Conservation (phyloP, 2,797 vertebrate species). For the Enteromius radiatus region DNA sequence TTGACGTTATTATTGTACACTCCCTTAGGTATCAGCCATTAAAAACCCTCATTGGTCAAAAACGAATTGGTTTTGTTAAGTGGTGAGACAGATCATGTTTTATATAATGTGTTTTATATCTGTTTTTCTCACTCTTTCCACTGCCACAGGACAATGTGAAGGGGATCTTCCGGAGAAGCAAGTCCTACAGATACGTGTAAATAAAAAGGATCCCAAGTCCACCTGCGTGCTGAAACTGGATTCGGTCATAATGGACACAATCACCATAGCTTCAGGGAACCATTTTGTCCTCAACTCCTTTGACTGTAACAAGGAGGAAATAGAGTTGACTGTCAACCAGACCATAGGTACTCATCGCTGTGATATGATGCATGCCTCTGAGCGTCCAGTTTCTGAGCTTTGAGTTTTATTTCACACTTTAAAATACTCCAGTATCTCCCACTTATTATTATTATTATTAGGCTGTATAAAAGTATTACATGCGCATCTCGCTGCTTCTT, state of each 20-base stretch:
- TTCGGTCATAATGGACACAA: slow-evolving; percentile 51
- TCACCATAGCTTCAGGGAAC: slow-evolving; percentile 61
- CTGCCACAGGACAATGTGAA: slow-evolving; percentile 65
- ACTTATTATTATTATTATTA: background rate
- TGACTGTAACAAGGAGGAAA: slow-evolving; percentile 68
- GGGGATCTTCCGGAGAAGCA: slow-evolving; percentile 61
- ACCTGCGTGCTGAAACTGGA: slow-evolving; percentile 71
- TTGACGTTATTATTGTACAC: too few relatives aligned
- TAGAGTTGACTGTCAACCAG: slow-evolving; percentile 65
- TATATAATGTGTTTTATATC: background rate
- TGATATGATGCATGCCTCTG: background rate
- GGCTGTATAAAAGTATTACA: too few relatives aligned
- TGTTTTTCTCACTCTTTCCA: background rate
- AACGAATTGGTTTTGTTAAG: background rate
- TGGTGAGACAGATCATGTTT: background rate
- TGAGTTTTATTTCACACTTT: background rate
- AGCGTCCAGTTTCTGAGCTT: background rate
- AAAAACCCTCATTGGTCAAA: background rate
- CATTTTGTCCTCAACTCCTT: slow-evolving; percentile 67
- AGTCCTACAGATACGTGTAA: slow-evolving; percentile 66
- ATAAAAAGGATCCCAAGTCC: slow-evolving; percentile 60
- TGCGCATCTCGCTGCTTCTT: too few relatives aligned
- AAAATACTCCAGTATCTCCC: background rate
- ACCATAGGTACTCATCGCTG: slow-evolving; percentile 67
- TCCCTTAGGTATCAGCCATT: background rate